Base-by-base conservation (phyloP, 2,888 invertebrate genomes). In the Sepiola atlantica region DNA sequence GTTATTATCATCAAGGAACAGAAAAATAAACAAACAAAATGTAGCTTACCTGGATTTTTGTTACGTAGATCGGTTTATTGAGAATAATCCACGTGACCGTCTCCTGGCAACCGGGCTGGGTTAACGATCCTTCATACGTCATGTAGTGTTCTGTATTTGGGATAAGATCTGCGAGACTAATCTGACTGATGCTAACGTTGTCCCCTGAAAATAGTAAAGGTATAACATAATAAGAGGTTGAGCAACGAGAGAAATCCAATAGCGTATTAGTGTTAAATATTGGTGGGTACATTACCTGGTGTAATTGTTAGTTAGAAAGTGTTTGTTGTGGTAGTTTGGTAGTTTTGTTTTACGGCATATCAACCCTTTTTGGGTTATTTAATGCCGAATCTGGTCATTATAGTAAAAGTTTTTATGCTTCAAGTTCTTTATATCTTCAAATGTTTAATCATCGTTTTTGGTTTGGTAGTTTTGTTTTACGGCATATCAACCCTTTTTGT, bases 81-180 rank as follows among this genome's bases (percentile, higher is more conserved):
- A 99, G 98, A 96, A 99, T 98, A 97, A 99, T 98, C 99, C 99
- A 99, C 94, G 99, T 99, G 91, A 99, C 99, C 28, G 99, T 99
- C 98, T 99, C 99, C 98, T 99, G 99, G 97, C 99, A 99, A 94
- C 99, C 97, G 16, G 99, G 99, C 97, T 99, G 99, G 94, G 99
- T 99, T 96, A 99, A 98, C 96, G 99, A 99, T 35, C 99, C 99
- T 97, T 99, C 99, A 97, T 99, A 99, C 54, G 99, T 99, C 98
- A 99, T 98, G 98, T 99, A 99, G 97, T 99, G 96, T 96, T 98
- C 98, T 90, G 99, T 99, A 97, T 98, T 98, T 95, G 99, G 99
- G 96, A 99, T 98, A 94, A 99, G 93, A 21, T 95, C 95, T 32
- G 95, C 95, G 45, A 96, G 54, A n/a, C 45, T 24, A 6, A 92